These are phyloP conservation scores for Drosophila algonquin DNA, from an alignment of 2,888 invertebrate genomes.

Conservation along the genomic window DNA sequence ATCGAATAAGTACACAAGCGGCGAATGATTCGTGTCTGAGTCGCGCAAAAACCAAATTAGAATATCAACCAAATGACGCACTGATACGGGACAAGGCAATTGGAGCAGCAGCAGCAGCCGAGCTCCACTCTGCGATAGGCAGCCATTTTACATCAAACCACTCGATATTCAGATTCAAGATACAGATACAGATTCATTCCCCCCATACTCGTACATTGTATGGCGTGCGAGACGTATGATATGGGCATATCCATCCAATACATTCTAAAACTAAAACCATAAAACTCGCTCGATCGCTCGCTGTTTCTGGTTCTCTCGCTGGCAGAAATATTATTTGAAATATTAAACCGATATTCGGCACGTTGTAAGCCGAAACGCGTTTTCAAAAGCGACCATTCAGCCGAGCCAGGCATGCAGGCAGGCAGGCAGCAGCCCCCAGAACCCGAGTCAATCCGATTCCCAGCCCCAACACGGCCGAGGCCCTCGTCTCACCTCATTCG, in stretches of 20 bases:
- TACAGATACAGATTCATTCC: slow-evolving; percentile 23
- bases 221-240: background rate
- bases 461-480: slow-evolving; percentile 24
- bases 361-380: slow-evolving; percentile 67
- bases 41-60: slow-evolving; percentile 70
- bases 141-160: slow-evolving; percentile 34
- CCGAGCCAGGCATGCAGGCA: background rate
- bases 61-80: slow-evolving; percentile 52
- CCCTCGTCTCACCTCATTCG: slow-evolving; percentile 56
- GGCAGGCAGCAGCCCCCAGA: slow-evolving; percentile 2
- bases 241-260: slow-evolving; percentile 24
- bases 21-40: slow-evolving; percentile 35
- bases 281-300: slow-evolving; percentile 15
- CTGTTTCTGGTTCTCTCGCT: background rate
- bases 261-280: slow-evolving; percentile 38
- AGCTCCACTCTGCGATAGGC: slow-evolving; percentile 11
- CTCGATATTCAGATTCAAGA: slow-evolving; percentile 19
- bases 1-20: slow-evolving; percentile 71
- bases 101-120: background rate
- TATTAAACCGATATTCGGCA: slow-evolving; percentile 70
- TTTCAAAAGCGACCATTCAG: slow-evolving; percentile 36
- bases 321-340: slow-evolving; percentile 34
- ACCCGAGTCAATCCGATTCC: slow-evolving; percentile 28
- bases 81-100: background rate
- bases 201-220: background rate